Evolutionary conservation across 2,113 vertebrate genomes (phyloP).

Genomic region (Gymnorhina tibicen): DNA sequence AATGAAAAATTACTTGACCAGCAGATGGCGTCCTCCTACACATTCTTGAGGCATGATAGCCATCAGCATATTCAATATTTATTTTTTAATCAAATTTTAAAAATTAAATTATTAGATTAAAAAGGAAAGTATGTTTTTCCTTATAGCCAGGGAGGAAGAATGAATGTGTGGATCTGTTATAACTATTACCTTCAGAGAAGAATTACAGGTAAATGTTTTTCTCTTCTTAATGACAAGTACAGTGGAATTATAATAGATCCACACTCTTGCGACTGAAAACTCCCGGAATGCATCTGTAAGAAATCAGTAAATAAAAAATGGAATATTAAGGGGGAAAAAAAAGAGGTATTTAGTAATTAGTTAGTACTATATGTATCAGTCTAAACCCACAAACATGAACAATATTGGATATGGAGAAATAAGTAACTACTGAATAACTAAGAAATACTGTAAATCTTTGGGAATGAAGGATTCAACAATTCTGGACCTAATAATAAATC

Average conservation of each 20-base stretch:
- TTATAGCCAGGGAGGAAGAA: not conserved
- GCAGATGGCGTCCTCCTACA: conserved; percentile 26
- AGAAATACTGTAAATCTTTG: not conserved
- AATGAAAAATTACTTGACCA: conserved; percentile 6
- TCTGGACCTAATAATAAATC: not conserved
- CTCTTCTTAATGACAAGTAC: conserved; percentile 35
- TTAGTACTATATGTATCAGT: not conserved
- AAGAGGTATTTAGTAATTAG: not conserved
- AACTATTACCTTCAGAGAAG: conserved; percentile 64
- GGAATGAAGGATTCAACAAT: not conserved
- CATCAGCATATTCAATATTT: not conserved
- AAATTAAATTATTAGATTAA: not conserved
- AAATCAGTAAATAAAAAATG: conserved; percentile 41
- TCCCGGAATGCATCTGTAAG: conserved; percentile 12
- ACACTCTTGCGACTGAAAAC: conserved; percentile 18
- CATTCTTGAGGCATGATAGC: not conserved
- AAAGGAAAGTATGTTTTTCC: not conserved
- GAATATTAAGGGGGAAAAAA: not conserved
- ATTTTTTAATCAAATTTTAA: not conserved
- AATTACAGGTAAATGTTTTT: conserved; percentile 61
- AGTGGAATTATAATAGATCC: conserved; percentile 45
- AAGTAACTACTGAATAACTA: not conserved
- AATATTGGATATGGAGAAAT: not conserved
- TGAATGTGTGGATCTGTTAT: conserved; percentile 48
- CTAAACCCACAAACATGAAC: not conserved